A percentile compares a stretch with the other conserved stretches of the same genome.
Conservation (phyloP, 2,113 vertebrate genomes). For the Fregetta grallaria region DNA sequence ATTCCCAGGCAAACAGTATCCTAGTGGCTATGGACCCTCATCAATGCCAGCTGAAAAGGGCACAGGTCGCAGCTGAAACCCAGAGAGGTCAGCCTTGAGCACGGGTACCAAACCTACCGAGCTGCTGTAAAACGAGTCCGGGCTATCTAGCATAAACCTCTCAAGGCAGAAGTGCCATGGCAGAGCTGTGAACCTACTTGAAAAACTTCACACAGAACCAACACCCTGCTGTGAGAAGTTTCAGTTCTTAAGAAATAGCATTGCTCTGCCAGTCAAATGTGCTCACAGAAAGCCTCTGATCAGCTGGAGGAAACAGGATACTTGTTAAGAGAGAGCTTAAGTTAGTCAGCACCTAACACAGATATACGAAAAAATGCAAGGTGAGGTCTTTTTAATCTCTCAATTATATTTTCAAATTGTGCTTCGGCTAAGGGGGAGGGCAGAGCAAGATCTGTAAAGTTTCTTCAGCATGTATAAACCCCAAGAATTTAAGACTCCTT, state of each 20-base stretch:
- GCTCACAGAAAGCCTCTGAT: neutral
- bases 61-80: neutral
- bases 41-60: neutral
- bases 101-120: accelerated
- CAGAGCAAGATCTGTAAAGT: neutral
- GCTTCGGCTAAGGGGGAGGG: neutral
- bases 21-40: neutral
- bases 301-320: neutral
- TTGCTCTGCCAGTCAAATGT: neutral
- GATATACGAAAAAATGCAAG: neutral
- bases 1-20: neutral
- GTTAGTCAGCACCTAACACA: neutral
- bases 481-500: neutral
- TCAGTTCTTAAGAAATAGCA: neutral
- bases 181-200: neutral
- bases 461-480: neutral
- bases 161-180: neutral
- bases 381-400: neutral
- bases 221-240: neutral
- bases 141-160: neutral
- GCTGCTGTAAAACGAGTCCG: neutral
- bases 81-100: neutral
- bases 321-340: neutral
- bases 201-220: neutral
- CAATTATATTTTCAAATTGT: neutral